These are phyloP conservation scores for Scatophagus argus DNA, from an alignment of 2,113 vertebrate genomes.

Conservation along the genomic window DNA sequence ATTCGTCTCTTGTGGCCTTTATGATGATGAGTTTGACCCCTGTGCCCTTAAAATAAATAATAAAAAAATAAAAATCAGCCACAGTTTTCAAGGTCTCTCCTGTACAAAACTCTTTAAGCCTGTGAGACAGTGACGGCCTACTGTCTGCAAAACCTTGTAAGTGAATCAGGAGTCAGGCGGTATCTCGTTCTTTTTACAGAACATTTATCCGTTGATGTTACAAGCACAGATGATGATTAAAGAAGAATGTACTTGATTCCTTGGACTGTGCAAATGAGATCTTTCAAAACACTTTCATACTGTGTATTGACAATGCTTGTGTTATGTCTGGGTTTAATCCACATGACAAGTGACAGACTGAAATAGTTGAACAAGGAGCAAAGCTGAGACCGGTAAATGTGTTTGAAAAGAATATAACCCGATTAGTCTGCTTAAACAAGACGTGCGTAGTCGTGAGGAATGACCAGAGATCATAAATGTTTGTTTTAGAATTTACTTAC, in stretches of 20 bases:
- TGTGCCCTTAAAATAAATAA: slow-evolving; percentile 43
- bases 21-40: slow-evolving; percentile 55
- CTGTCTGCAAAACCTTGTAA: slow-evolving; percentile 57
- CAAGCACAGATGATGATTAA: slow-evolving; percentile 52
- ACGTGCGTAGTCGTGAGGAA: not conserved
- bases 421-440: not conserved
- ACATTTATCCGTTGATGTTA: slow-evolving; percentile 51
- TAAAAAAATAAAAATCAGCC: slow-evolving; percentile 44
- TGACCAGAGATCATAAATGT: slow-evolving; percentile 5
- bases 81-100: slow-evolving; percentile 58
- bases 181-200: slow-evolving; percentile 60
- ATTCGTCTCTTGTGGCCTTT: slow-evolving; percentile 43
- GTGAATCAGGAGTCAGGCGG: slow-evolving; percentile 54
- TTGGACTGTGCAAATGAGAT: slow-evolving; percentile 36
- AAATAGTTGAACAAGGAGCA: slow-evolving; percentile 12
- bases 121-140: slow-evolving; percentile 46
- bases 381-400: slow-evolving; percentile 7
- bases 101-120: slow-evolving; percentile 43
- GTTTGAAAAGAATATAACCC: slow-evolving; percentile 10
- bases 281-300: slow-evolving; percentile 36
- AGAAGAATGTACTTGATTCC: slow-evolving; percentile 41
- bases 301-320: slow-evolving; percentile 32
- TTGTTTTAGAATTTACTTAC: slow-evolving; percentile 2
- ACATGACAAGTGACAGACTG: slow-evolving; percentile 18
- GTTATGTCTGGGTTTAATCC: slow-evolving; percentile 46